Conservation (phyloP, 1,140 invertebrate species). For the Zaprionus nigranus region DNA sequence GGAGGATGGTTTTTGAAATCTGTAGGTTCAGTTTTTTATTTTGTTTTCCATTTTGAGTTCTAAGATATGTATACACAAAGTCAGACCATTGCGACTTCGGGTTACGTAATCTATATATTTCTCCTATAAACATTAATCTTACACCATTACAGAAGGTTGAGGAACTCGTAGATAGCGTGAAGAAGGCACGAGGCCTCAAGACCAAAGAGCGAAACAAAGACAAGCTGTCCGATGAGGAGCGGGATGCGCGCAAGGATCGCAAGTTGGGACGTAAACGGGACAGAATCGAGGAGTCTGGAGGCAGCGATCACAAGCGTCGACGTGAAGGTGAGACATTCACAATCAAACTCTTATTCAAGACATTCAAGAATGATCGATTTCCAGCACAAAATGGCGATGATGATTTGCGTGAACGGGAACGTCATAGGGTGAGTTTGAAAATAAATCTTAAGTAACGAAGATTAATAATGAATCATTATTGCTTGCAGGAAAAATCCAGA, state of each 20-base stretch:
- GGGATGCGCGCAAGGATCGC: conserved; percentile 90
- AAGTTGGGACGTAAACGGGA: conserved; percentile 91
- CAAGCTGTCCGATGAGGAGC: conserved; percentile 86
- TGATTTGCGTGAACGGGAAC: conserved; percentile 73
- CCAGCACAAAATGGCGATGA: conserved; percentile 83
- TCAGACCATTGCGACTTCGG: background rate
- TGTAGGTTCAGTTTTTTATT: conserved; percentile 15
- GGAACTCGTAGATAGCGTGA: conserved; percentile 86
- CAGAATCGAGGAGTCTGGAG: conserved; percentile 88
- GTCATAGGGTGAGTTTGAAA: conserved; percentile 68
- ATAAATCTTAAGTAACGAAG: background rate
- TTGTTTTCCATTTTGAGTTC: conserved; percentile 16
- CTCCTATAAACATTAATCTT: conserved; percentile 59
- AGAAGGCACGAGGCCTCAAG: conserved; percentile 89
- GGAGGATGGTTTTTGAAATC: background rate
- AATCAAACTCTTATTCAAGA: conserved; percentile 31
- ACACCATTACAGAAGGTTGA: conserved; percentile 84
- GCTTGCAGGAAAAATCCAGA: conserved; percentile 73
- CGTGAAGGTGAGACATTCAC: conserved; percentile 88
- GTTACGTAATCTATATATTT: background rate
- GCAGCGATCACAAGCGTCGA: conserved; percentile 89
- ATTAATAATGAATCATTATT: background rate
- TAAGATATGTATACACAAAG: conserved; percentile 9
- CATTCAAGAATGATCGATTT: conserved; percentile 53
- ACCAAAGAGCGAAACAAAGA: conserved; percentile 86